Conservation (phyloP, 2,113 vertebrate species). For the Lates calcarifer region DNA sequence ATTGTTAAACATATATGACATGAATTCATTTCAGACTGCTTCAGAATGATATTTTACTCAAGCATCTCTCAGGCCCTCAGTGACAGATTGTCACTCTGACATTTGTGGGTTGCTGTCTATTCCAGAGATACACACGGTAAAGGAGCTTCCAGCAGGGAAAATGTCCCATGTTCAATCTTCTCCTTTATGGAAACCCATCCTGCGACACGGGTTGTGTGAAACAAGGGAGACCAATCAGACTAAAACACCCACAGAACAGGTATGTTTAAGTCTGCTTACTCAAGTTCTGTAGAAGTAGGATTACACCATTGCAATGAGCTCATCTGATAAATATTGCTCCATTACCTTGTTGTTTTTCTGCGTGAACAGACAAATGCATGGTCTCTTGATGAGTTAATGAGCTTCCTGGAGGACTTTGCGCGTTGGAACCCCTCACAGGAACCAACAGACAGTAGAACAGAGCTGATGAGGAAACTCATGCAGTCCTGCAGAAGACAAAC, state of each 20-base stretch:
- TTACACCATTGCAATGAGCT: neutral
- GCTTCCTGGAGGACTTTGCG: conserved; percentile 92
- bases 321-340: neutral
- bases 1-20: neutral
- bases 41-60: neutral
- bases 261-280: conserved; percentile 6
- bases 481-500: conserved; percentile 93
- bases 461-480: conserved; percentile 90
- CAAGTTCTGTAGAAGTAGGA: neutral
- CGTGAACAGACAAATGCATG: conserved; percentile 79
- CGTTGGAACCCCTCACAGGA: conserved; percentile 93
- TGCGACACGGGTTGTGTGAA: conserved; percentile 90
- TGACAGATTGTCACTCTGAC: neutral
- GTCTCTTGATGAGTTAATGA: conserved; percentile 82
- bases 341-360: neutral
- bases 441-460: conserved; percentile 86
- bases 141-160: conserved; percentile 88
- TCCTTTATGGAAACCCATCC: conserved; percentile 94
- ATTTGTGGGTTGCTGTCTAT: conserved; percentile 6
- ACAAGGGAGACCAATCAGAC: conserved; percentile 27
- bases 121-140: conserved; percentile 86
- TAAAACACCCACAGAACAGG: conserved; percentile 54
- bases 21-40: neutral
- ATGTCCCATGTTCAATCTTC: conserved; percentile 90
- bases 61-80: neutral